A percentile compares a stretch with the other conserved stretches of the same genome.
Conservation (phyloP, 2,888 invertebrate species). For the Torymus tubicola region DNA sequence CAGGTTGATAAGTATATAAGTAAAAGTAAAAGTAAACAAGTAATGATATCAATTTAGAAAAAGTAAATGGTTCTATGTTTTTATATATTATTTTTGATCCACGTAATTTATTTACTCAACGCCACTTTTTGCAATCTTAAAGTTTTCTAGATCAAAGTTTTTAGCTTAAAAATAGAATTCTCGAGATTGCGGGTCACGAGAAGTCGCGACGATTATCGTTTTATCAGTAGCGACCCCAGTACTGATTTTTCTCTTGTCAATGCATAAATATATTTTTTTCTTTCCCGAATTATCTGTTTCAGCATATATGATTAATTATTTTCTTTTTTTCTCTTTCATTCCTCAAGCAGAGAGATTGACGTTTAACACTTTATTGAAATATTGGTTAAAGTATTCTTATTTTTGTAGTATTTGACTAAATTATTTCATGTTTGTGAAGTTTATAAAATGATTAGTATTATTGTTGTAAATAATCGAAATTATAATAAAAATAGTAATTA, state of each 20-base stretch:
- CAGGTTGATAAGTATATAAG: constrained; percentile 38
- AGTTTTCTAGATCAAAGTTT: background rate
- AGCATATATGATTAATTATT: constrained; percentile 53
- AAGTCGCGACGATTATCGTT: constrained; percentile 67
- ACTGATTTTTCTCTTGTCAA: constrained; percentile 54
- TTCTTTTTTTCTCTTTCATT: constrained; percentile 49
- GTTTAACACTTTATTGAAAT: background rate
- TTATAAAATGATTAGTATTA: too few relatives aligned
- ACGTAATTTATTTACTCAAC: background rate
- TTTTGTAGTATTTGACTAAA: too few relatives aligned
- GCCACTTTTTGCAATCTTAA: constrained; percentile 17
- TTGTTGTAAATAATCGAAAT: too few relatives aligned
- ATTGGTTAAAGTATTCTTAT: too few relatives aligned
- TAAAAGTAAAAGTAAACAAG: constrained; percentile 38
- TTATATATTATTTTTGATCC: background rate
- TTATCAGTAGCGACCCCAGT: constrained; percentile 68
- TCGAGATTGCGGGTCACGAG: constrained; percentile 66
- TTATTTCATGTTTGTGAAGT: too few relatives aligned
- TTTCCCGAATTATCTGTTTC: constrained; percentile 43
- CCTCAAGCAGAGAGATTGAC: constrained; percentile 11
- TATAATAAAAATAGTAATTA: too few relatives aligned
- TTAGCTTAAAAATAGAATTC: constrained; percentile 64
- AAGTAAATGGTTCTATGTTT: constrained; percentile 15
- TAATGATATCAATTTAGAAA: constrained; percentile 25
- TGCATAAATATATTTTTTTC: constrained; percentile 62